Evolutionary conservation across 1,140 invertebrate genomes (phyloP), one percentile per base, ranked within the genome.

Genomic region (Streblospio benedicti): DNA sequence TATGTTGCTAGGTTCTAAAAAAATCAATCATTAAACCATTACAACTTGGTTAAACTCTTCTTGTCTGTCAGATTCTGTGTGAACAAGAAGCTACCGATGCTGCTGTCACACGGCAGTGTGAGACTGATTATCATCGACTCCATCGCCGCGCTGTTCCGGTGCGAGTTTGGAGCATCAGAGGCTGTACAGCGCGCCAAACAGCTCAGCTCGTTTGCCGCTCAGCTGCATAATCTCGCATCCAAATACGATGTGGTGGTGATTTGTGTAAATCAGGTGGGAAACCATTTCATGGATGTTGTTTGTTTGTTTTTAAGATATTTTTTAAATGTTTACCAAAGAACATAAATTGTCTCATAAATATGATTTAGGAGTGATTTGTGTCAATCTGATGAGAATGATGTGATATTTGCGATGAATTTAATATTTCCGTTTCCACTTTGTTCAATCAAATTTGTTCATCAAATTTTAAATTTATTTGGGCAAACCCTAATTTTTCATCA

Each of bases 81-180:
- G 1, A 67, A 66, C 2, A 69, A 76, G 45, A 79, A 80, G 57
- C 67, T 88, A 6, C 79, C 79, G 12, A 38, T 67, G 20, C 63
- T 82, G 31, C 62, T 87, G 58, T 65, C 69, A n/a, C 69, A 62
- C 44, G 69, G 77, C 43, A 76, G 77, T 61, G 81, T 89, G 50
- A 84, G 84, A 4, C 68, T 89, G 18, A 75, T 90, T 54, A 71
- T 90, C 2, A 80, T 90, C 20, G 87, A 90, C 71, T 89, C 87
- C 2, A 84, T 90, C 59, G 86, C 87, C 20, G 86, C 84, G 2
- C 73, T 86, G 30, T 88, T 86, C 70, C 80, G 87, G 31, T 78
- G 79, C 30, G 85, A 86, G 61, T 85, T 84, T 60, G 80, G 82
- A 2, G 33, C 43, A 5, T 33, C 61, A 33, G 64, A 75, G 27